Base-by-base conservation (phyloP, 2,888 invertebrate genomes). In the Hymenopus coronatus region DNA sequence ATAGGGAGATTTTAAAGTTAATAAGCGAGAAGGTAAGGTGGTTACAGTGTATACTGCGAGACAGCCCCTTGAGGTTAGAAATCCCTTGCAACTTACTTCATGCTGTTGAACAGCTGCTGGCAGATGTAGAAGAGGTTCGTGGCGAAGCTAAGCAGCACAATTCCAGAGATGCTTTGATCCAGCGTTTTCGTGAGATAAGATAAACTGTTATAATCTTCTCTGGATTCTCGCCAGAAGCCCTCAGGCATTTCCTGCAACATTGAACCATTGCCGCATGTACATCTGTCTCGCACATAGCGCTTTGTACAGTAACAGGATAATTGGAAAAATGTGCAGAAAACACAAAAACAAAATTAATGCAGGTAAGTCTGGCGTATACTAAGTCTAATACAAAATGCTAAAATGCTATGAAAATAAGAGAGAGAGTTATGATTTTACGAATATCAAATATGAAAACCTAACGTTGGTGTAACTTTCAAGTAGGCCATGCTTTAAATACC, bases 41-140 rank as follows among this genome's bases (percentile, higher is more conserved):
- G 33, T 33, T 33, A 33, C 6, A 33, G 33, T 30, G 4, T 4
- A 30, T 30, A 30, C 0, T 6, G 33, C 8, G 33, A 1, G 8
- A 8, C 8, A 7, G 33, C 8, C 33, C 6, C 9, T 40, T 1
- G 12, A 40, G 40, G 12, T 40, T 12, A 40, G 12, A 40, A 40
- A 40, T 40, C 40, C 12, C 1, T 40, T 70, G 1, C 20, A 20
- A 89, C 91, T 90, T 86, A 90, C 91, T 84, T 84, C 82, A 91
- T 82, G 81, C 90, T 90, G 82, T 90, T 90, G 27, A 91, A 89
- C 6, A 91, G 89, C 83, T 91, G 91, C 28, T 90, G 89, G 30
- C 91, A 91, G 30, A 91, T 90, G 85, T 90, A 91, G 84, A 90
- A 91, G 54, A 91, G 89, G 83, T 91, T 90, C 81, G 90, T 90